Evolutionary conservation across 2,797 vertebrate genomes (phyloP), one percentile per base, ranked within the genome.

Genomic region (Acrossocheilus fasciatus): DNA sequence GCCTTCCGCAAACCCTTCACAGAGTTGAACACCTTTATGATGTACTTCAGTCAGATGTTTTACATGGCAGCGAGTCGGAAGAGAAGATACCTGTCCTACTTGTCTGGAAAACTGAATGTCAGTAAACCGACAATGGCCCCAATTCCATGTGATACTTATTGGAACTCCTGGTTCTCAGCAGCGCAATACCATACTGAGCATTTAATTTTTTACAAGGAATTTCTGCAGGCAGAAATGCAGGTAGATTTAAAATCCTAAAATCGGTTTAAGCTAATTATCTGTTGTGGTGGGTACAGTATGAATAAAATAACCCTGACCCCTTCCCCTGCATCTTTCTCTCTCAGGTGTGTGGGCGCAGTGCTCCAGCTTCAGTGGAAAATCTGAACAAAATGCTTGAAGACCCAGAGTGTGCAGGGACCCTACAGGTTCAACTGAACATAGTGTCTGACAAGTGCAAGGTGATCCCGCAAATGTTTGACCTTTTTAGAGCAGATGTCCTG

Each of bases 1-100:
- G 75, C 86, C 12, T 91, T 92, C 64, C 15, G 62, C 79, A 91
- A 78, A 86, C 82, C 81, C 18, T 89, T 91, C 82, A 45, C 57
- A 54, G 69, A 86, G 9, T 59, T 90, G 10, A 89, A 88, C 15
- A 4, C 17, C 36, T 87, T 90, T 41, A 83, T 89, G 81, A 6
- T 88, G 47, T 41, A 74, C 34, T 72, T 87, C 12, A 89, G 43
- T 2, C 78, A 90, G 68, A 89, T 90, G 30, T 91, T 92, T 52
- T 87, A 81, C 64, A 43, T 80, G 12, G 83, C 87, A 50, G 88
- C 86, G 0, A n/a, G 39, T 12, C 15, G 41, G 34, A 91, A 90
- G 75, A 88, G 82, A 89, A 86, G 88, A 88, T 82, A 88, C 2
- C 81, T 84, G 8, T 11, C 7, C 10, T 84, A 82, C 70, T 39